phyloP scores from a whole-genome alignment of 1,140 invertebrate species.

The Xylocopa sonorina region DNA sequence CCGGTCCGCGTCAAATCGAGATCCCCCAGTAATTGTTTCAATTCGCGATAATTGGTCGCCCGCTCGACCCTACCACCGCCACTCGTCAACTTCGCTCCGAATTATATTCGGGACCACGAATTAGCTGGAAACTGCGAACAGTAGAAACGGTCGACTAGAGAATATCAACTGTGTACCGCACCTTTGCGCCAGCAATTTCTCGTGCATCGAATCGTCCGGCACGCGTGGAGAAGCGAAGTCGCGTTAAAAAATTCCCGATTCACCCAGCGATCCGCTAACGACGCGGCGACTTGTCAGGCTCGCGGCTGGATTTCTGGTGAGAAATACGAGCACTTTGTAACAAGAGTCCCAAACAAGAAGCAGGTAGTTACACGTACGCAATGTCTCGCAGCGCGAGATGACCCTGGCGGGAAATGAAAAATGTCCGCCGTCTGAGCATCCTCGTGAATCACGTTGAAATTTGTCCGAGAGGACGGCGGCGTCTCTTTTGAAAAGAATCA shows the following conservation, averaged over 20 bases:
- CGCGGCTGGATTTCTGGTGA: neutral
- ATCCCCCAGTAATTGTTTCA: conserved; percentile 1
- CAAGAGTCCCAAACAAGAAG: conserved; percentile 7
- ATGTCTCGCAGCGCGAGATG: neutral
- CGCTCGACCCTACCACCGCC: neutral
- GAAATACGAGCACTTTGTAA: conserved; percentile 17
- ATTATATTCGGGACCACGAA: neutral
- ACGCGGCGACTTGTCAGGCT: neutral
- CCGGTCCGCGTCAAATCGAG: neutral
- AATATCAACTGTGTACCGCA: no score
- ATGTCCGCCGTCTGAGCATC: conserved; percentile 36
- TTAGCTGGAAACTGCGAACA: neutral
- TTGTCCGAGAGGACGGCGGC: conserved; percentile 21
- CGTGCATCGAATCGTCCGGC: no score
- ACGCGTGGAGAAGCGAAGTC: no score
- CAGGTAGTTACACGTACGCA: conserved; percentile 18
- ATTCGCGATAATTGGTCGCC: neutral
- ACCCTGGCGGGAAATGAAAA: conserved; percentile 30
- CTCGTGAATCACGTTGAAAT: conserved; percentile 56
- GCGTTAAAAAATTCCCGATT: neutral
- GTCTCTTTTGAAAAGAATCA: conserved; percentile 22
- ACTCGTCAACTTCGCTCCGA: neutral
- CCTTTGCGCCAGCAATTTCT: no score
- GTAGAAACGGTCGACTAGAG: neutral
- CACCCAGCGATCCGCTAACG: neutral